phyloP scores from a whole-genome alignment of 2,113 vertebrate genomes.

The Todiramphus saurophagus region DNA sequence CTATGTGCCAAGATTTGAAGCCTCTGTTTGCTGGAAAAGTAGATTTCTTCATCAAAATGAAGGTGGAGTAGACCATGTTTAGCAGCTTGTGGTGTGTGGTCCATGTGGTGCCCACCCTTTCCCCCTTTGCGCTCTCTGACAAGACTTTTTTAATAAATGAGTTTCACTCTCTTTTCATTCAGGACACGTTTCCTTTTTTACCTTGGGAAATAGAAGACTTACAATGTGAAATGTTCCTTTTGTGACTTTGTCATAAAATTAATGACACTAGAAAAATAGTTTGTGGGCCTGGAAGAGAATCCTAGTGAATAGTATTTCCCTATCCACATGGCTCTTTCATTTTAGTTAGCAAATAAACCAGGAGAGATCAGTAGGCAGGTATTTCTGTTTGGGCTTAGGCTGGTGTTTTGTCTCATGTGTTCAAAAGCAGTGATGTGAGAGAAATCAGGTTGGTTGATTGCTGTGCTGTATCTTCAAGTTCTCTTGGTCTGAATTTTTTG shows the following conservation, averaged over 20 bases:
- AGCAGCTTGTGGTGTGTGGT: background rate
- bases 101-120: background rate
- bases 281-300: conserved; percentile 11
- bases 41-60: background rate
- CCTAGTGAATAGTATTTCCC: background rate
- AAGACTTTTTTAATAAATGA: background rate
- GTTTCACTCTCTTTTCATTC: background rate
- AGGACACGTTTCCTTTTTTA: background rate
- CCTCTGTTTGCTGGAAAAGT: background rate
- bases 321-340: background rate
- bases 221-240: background rate
- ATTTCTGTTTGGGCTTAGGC: background rate
- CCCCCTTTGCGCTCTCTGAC: background rate
- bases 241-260: conserved; percentile 19
- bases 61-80: background rate
- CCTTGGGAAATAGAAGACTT: background rate
- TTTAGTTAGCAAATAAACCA: conserved; percentile 44
- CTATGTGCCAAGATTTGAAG: background rate
- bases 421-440: background rate
- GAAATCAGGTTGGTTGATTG: background rate
- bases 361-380: background rate
- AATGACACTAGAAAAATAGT: conserved; percentile 9
- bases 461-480: background rate
- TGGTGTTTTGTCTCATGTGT: background rate
- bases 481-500: conserved; percentile 5